These are phyloP conservation scores for Rhinoderma darwinii DNA, from an alignment of 2,113 vertebrate species.

Conservation along the genomic window DNA sequence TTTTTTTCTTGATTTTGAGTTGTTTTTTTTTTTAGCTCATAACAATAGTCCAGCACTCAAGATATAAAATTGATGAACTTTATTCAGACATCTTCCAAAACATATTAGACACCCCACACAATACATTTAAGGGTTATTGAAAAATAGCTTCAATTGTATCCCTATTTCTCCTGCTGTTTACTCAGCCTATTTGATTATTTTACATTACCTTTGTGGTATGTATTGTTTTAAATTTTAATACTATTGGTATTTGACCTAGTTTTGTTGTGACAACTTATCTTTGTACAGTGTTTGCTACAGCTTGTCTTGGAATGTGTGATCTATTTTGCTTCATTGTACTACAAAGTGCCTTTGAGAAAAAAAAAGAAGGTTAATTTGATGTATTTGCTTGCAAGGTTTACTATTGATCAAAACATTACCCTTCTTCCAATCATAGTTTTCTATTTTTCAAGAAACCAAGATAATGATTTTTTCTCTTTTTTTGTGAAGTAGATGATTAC, in stretches of 20 bases:
- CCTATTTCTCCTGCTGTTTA: neutral
- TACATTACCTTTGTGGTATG: neutral
- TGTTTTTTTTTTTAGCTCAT: neutral
- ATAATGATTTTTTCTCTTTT: neutral
- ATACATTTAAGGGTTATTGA: neutral
- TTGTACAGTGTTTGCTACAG: neutral
- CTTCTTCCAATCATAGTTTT: neutral
- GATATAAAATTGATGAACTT: neutral
- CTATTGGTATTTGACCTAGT: neutral
- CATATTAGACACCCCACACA: neutral
- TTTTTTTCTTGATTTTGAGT: neutral
- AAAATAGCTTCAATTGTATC: neutral
- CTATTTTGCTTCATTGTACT: slow-evolving; percentile 54
- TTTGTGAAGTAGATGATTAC: neutral
- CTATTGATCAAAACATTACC: slow-evolving; percentile 50
- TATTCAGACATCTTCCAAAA: neutral
- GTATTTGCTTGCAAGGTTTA: slow-evolving; percentile 43
- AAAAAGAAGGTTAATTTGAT: slow-evolving; percentile 61
- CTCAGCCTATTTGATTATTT: neutral
- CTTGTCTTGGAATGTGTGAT: slow-evolving; percentile 22
- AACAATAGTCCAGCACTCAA: neutral
- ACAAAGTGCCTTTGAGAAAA: slow-evolving; percentile 38
- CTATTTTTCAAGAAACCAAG: neutral
- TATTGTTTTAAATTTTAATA: neutral
- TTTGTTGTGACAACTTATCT: slow-evolving; percentile 5